Evolutionary conservation across 2,113 vertebrate species (phyloP), one percentile per base, ranked within the genome.

Genomic region (Panurus biarmicus): DNA sequence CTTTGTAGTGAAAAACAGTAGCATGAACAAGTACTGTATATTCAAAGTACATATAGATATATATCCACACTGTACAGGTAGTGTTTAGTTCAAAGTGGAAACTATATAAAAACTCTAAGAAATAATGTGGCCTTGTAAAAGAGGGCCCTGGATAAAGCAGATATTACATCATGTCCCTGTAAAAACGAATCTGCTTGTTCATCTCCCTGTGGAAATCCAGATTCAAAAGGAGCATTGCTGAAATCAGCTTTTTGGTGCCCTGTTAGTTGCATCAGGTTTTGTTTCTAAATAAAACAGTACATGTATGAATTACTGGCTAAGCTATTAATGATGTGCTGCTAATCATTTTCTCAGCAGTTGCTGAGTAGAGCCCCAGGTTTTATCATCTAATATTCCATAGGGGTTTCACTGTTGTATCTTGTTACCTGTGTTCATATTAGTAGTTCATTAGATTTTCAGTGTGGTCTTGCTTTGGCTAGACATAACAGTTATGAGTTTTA

Each of bases 111-210:
- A 91, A 4, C 8, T 58, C 18, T 33, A 47, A 85, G 75, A 60
- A 83, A 66, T 64, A 35, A 50, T 25, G 12, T 44, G 16, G 14
- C 22, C 21, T 38, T 57, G 4, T 76, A 24, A 74, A 90, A 77
- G 60, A 82, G 45, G 44, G 12, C 57, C 29, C 60, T 36, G 38
- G 7, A 29, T 70, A 70, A 91, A 89, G 47, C 7, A n/a, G 74
- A 26, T 84, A 78, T 98, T 98, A 94, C 96, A 94, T 98, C 97
- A 98, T 96, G 76, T 93, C 78, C 70, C 89, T 88, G 51, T 87
- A 70, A 94, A 96, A 97, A 75, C 1, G 18, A 77, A 85, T 77
- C 86, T 81, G 45, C 84, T 94, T 74, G 73, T 67, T 97, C 79
- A 93, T 95, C 94, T 97, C 97, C 93, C 96, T 69, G 13, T 95